Evolutionary conservation across 2,888 invertebrate genomes (phyloP).

Genomic region (Netelia virgata): DNA sequence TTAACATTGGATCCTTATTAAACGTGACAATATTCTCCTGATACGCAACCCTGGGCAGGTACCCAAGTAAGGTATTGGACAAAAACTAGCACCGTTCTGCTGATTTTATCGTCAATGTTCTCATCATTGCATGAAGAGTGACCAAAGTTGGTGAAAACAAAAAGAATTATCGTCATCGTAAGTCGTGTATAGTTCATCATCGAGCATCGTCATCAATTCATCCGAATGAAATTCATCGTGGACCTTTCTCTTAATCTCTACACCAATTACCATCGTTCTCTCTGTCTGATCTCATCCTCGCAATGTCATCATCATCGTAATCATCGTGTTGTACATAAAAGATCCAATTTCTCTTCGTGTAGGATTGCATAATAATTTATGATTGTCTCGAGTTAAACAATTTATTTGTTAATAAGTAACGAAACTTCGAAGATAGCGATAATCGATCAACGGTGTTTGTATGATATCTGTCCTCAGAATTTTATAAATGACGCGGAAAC

Average conservation of each 20-base stretch:
- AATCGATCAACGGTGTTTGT: conserved; percentile 10
- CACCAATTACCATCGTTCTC: background rate
- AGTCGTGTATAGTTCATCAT: conserved; percentile 41
- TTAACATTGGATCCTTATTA: conserved; percentile 62
- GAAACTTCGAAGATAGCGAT: background rate
- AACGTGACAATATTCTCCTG: conserved; percentile 75
- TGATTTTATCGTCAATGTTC: conserved; percentile 71
- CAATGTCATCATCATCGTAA: conserved; percentile 49
- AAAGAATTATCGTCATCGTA: conserved; percentile 31
- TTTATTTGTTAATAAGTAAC: conserved; percentile 29
- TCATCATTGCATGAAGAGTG: conserved; percentile 73
- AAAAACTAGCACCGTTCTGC: conserved; percentile 69
- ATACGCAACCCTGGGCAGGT: conserved; percentile 80
- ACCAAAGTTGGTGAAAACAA: conserved; percentile 30
- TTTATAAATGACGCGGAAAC: conserved; percentile 93
- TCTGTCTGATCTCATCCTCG: conserved; percentile 40
- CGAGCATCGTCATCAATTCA: conserved; percentile 47
- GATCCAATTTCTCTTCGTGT: conserved; percentile 62
- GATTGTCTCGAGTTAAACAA: conserved; percentile 18
- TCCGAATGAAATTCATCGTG: conserved; percentile 53
- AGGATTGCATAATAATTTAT: conserved; percentile 61
- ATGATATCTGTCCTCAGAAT: conserved; percentile 86
- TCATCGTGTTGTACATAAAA: conserved; percentile 63
- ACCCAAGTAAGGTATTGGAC: conserved; percentile 78
- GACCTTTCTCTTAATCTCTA: conserved; percentile 36